Evolutionary conservation across 1,140 invertebrate species (phyloP).

Genomic region (Philotrypesis tridentata): DNA sequence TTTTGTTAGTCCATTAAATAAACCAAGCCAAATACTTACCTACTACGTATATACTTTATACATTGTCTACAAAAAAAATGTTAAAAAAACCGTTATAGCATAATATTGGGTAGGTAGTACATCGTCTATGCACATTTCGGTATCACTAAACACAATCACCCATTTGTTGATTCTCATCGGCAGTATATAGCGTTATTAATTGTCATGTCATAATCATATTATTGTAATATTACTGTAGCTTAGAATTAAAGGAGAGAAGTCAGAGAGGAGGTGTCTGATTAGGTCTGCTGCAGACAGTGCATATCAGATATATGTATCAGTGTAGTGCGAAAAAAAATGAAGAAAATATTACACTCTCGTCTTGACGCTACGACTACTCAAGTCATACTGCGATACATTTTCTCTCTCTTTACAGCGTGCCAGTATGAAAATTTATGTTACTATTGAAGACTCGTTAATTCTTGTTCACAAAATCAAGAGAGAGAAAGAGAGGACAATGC

Average conservation of each 20-base stretch:
- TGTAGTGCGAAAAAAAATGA: slow-evolving; percentile 53
- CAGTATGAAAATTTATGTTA: not conserved
- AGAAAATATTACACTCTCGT: slow-evolving; percentile 38
- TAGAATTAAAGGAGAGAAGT: slow-evolving; percentile 50
- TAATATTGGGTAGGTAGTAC: not conserved
- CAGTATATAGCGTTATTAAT: slow-evolving; percentile 35
- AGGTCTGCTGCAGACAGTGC: slow-evolving; percentile 68
- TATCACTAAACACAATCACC: slow-evolving; percentile 41
- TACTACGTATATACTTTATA: slow-evolving; percentile 9
- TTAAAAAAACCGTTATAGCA: slow-evolving; percentile 23
- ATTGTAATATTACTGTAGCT: slow-evolving; percentile 38
- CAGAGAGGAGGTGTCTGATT: slow-evolving; percentile 67
- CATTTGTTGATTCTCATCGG: slow-evolving; percentile 21
- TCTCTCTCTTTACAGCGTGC: not conserved
- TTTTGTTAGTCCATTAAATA: slow-evolving; percentile 38
- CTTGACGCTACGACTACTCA: slow-evolving; percentile 22
- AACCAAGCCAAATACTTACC: slow-evolving; percentile 49
- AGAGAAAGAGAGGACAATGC: slow-evolving; percentile 1
- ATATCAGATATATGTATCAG: slow-evolving; percentile 50
- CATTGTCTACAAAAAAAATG: slow-evolving; percentile 16
- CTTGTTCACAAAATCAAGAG: slow-evolving; percentile 31
- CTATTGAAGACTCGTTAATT: not conserved
- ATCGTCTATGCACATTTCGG: slow-evolving; percentile 7
- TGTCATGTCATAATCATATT: slow-evolving; percentile 9
- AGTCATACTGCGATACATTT: not conserved